phyloP scores from a whole-genome alignment of 2,888 invertebrate species.

The Polyommatus icarus region DNA sequence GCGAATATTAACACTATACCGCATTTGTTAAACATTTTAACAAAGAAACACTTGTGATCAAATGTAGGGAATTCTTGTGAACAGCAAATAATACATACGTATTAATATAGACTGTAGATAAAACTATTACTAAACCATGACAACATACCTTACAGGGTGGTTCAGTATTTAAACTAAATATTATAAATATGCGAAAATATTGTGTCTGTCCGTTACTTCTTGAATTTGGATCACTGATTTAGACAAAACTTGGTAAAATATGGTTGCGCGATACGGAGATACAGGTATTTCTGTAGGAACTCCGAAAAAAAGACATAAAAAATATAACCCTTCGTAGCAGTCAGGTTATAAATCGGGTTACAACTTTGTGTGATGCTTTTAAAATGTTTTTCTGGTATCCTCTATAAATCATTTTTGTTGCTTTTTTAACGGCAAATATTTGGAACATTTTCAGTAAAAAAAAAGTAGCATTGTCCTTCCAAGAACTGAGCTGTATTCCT shows the following conservation, averaged over 20 bases:
- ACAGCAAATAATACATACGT: background rate
- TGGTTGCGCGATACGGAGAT: too few relatives aligned
- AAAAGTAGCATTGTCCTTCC: background rate
- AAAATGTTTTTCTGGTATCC: too few relatives aligned
- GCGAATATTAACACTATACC: background rate
- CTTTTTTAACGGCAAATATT: too few relatives aligned
- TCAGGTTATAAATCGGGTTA: too few relatives aligned
- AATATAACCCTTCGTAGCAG: too few relatives aligned
- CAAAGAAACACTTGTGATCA: background rate
- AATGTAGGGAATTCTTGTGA: background rate
- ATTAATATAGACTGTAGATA: background rate
- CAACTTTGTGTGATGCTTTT: too few relatives aligned
- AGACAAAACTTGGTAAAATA: too few relatives aligned
- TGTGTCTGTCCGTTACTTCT: background rate
- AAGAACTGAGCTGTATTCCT: background rate
- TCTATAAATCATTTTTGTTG: too few relatives aligned
- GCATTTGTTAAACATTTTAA: background rate
- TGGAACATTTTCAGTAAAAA: background rate
- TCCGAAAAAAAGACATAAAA: too few relatives aligned
- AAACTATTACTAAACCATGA: background rate
- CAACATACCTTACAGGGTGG: background rate
- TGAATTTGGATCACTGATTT: too few relatives aligned
- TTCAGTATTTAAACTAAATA: background rate
- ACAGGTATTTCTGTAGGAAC: too few relatives aligned
- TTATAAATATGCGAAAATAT: background rate